Evolutionary conservation across 1,140 invertebrate genomes (phyloP), one percentile per base, ranked within the genome.

Genomic region (Lanistes nyassanus): DNA sequence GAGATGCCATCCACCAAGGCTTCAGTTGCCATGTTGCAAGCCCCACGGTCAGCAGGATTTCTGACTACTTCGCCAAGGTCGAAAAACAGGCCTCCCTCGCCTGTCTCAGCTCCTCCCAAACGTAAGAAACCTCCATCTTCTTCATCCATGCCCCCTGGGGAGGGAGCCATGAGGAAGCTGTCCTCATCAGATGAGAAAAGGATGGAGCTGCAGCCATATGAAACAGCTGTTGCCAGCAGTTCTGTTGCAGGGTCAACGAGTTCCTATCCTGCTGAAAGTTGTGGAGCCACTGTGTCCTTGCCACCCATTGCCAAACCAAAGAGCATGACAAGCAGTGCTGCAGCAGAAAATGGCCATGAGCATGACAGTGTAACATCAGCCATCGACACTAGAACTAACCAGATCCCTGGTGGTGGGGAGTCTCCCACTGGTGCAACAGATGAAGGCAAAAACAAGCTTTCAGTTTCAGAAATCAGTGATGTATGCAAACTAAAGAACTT

Each of bases 101-200:
- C n/a, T 37, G 58, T 55, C 19, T 78, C 23, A 68, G 76, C 13
- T 60, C 72, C 29, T 42, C 77, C 56, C 62, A 74, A 29, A 69
- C 76, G 47, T 53, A 72, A 37, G 76, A 80, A 58, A 76, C 73
- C 34, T 23, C 72, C 51, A 72, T 74, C 19, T 69, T 75, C 29
- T 36, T 68, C 34, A 70, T 65, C 21, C 34, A 55, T 42, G 73
- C 62, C 42, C 1, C 42, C 42, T 16, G 19, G 19, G 19, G 42
- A 47, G 19, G 42, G 42, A 16, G 42, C 19, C 9, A 47, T 6
- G 19, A 47, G 19, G 42, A 47, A 16, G 42, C 42, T 47, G 1
- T 47, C 42, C 9, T 47, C 42, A 13, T 47, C 42, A 13, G 42
- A 47, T 9, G 42, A 47, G 42, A 47, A 47, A 16, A 47, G 42